Evolutionary conservation across 1,140 invertebrate genomes (phyloP).

Genomic region (Pteromalus puparum): DNA sequence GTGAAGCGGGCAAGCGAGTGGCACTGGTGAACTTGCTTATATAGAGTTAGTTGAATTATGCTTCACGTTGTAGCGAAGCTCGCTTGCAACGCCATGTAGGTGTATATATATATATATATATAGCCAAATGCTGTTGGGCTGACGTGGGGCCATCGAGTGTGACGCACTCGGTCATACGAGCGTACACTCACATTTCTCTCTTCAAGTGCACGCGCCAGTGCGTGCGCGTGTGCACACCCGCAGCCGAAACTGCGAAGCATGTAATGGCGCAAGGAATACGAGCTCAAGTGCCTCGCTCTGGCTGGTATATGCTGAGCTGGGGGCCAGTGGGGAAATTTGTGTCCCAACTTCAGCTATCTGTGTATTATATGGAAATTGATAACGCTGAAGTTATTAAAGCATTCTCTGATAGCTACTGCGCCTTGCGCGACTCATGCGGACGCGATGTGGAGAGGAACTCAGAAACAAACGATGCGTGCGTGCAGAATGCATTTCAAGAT

Average conservation of each 20-base stretch:
- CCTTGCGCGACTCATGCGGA: background rate
- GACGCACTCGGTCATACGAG: background rate
- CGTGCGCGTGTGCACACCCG: background rate
- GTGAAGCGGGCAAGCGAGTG: too few species aligned
- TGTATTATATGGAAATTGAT: slow-evolving; percentile 5
- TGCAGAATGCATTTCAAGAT: background rate
- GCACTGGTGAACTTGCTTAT: too few species aligned
- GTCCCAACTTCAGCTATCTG: background rate
- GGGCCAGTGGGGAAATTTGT: background rate
- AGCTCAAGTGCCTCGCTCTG: background rate
- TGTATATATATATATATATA: too few species aligned
- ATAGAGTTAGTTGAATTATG: slow-evolving; percentile 3
- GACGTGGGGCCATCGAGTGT: background rate
- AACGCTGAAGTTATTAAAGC: background rate
- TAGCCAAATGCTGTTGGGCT: background rate
- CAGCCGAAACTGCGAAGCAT: background rate
- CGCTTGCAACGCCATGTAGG: too few species aligned
- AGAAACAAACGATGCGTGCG: too few species aligned
- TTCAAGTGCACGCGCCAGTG: background rate
- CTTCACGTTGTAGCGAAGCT: too few species aligned
- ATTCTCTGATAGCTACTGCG: background rate
- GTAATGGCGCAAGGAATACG: background rate
- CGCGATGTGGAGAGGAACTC: background rate
- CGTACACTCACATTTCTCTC: background rate
- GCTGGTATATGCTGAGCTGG: background rate